Evolutionary conservation across 2,888 invertebrate genomes (phyloP).

Genomic region (Bedellia somnulentella): DNA sequence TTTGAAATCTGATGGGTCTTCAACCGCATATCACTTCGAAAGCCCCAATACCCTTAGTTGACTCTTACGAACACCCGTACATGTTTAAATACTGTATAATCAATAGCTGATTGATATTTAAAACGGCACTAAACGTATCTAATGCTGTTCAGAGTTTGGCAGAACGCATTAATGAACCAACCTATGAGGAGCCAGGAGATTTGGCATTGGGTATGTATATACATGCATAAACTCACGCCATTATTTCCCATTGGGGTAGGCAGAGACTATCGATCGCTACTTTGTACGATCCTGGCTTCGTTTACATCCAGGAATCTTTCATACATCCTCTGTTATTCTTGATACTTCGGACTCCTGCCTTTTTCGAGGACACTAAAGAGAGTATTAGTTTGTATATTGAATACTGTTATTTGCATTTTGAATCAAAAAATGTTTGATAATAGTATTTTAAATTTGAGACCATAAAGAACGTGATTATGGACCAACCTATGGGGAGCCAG

Average conservation of each 20-base stretch:
- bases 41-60: too few relatives aligned
- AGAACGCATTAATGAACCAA: slow-evolving; percentile 91
- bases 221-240: not conserved
- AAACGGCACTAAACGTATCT: slow-evolving; percentile 89
- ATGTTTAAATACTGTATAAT: too few relatives aligned
- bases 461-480: slow-evolving; percentile 92
- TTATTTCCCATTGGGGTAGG: too few relatives aligned
- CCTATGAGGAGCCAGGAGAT: slow-evolving; percentile 80
- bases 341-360: too few relatives aligned
- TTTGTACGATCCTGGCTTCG: not conserved
- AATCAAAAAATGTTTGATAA: too few relatives aligned
- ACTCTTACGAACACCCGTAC: too few relatives aligned
- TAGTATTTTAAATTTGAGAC: too few relatives aligned
- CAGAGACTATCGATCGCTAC: not conserved
- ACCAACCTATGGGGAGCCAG: slow-evolving; percentile 79
- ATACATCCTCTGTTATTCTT: slow-evolving; percentile 2
- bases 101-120: not conserved
- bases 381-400: slow-evolving; percentile 8
- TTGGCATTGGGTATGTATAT: slow-evolving; percentile 79
- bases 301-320: not conserved
- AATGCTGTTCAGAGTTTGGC: slow-evolving; percentile 95
- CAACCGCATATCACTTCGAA: too few relatives aligned
- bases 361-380: slow-evolving; percentile 10
- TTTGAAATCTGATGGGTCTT: too few relatives aligned
- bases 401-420: too few relatives aligned